Base-by-base conservation (phyloP, 2,113 vertebrate species). In the Coregonus clupeaformis region DNA sequence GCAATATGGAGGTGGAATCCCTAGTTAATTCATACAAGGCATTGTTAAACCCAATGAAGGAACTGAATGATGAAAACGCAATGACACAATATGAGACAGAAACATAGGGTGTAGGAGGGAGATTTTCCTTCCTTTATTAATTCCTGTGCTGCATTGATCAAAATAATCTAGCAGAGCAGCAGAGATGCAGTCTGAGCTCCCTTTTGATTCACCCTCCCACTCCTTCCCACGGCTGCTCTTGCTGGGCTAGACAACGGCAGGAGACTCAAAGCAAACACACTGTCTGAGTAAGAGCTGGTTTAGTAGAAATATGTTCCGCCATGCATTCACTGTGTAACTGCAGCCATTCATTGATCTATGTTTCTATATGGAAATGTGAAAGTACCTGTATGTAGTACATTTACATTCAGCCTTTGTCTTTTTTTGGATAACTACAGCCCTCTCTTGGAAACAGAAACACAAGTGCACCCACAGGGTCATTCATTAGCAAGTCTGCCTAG, bases 101-200 rank as follows among this genome's bases (percentile, higher is more conserved):
- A 66, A 32, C 64, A 27, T 24, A 20, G 14, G 27, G 3, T 67
- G 18, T 32, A 36, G 65, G 30, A 16, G 18, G 16, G 6, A 36
- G 2, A 22, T 67, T 36, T 67, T 14, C 29, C 65, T 67, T 29
- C 18, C 65, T 60, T 16, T 60, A 22, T 22, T 60, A n/a, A 7
- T 60, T 7, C n/a, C 57, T 60, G 20, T 22, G 6, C n/a, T 22
- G 57, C n/a, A 60, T 22, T n/a, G 65, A 67, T 30, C 12, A 25
- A 65, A 65, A 30, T 67, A 20, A 6, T 30, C 25, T 65, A 30
- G 63, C 27, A 67, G 30, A 18, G 24, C 30, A 67, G 65, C 27
- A 32, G n/a, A 22, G 57, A n/a, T 1, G 49, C n/a, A 74, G 57
- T 75, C 73, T 29, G 12, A 12, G 70, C 52, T 22, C 68, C 70